A percentile compares a stretch with the other conserved stretches of the same genome.
Conservation (phyloP, 2,888 invertebrate genomes). For the Coelinius sp. region DNA sequence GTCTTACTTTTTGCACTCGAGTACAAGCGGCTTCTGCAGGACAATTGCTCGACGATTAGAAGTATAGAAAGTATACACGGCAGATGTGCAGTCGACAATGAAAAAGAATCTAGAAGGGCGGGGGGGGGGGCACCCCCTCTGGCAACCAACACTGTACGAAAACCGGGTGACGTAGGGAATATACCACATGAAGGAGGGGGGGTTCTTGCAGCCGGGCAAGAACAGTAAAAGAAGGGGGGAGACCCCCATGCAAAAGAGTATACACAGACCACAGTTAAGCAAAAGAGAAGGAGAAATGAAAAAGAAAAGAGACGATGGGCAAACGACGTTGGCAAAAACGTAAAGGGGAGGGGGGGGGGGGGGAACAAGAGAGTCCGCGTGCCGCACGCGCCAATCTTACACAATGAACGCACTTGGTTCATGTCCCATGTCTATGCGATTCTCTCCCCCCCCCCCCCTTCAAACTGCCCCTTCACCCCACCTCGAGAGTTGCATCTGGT, state of each 20-base stretch:
- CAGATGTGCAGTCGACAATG: slow-evolving; percentile 70
- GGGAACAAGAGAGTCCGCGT: slow-evolving; percentile 61
- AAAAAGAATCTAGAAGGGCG: slow-evolving; percentile 41
- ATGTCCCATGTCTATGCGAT: slow-evolving; percentile 54
- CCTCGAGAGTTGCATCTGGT: slow-evolving; percentile 61
- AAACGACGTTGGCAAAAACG: slow-evolving; percentile 45
- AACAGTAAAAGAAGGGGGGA: slow-evolving; percentile 44
- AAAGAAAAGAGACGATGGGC: slow-evolving; percentile 28
- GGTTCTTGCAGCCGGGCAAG: slow-evolving; percentile 43
- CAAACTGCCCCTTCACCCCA: slow-evolving; percentile 44
- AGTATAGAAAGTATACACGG: slow-evolving; percentile 53
- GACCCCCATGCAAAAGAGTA: neutral
- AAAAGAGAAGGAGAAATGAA: slow-evolving; percentile 38
- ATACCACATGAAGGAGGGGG: slow-evolving; percentile 39
- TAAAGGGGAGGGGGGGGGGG: slow-evolving; percentile 43
- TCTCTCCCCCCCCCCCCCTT: slow-evolving; percentile 50
- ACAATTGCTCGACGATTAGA: slow-evolving; percentile 64
- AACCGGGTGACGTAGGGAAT: slow-evolving; percentile 62
- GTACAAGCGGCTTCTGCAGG: slow-evolving; percentile 45
- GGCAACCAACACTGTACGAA: slow-evolving; percentile 50
- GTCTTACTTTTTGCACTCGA: slow-evolving; percentile 39
- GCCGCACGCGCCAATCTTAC: slow-evolving; percentile 71
- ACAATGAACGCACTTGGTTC: slow-evolving; percentile 66
- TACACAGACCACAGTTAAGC: slow-evolving; percentile 16
- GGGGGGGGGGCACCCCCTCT: slow-evolving; percentile 19